phyloP scores from a whole-genome alignment of 2,113 vertebrate genomes.

The Aleadryas rufinucha region DNA sequence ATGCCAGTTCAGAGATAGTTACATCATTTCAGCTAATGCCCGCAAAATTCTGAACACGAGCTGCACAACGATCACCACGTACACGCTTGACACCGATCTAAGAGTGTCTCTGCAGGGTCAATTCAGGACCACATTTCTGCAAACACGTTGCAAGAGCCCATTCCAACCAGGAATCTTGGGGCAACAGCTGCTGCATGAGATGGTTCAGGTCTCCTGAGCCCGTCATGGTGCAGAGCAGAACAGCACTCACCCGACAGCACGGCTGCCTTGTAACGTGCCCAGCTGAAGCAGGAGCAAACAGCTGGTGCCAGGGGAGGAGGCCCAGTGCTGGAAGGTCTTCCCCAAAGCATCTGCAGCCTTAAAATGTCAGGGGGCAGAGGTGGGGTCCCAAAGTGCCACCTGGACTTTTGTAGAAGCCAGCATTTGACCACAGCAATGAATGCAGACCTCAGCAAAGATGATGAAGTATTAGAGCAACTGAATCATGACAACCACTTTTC shows the following conservation, averaged over 20 bases:
- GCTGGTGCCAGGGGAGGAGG: not conserved
- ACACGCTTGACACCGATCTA: accelerated
- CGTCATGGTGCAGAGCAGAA: too few species aligned
- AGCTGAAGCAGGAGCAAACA: not conserved
- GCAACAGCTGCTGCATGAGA: not conserved
- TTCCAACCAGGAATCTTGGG: not conserved
- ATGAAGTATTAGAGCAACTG: not conserved
- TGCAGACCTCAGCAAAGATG: not conserved
- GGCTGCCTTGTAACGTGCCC: accelerated
- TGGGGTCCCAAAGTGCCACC: not conserved
- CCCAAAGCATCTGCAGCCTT: not conserved
- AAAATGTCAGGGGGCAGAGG: not conserved
- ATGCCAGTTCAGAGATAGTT: not conserved
- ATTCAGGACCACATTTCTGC: not conserved
- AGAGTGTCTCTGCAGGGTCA: not conserved
- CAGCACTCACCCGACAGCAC: not conserved
- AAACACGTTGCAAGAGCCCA: not conserved
- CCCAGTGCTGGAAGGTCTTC: not conserved
- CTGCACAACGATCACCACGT: not conserved
- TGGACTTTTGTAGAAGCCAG: not conserved
- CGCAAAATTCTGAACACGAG: not conserved
- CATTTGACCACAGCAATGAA: not conserved
- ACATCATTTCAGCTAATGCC: not conserved
- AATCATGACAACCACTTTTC: not conserved
- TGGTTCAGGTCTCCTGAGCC: not conserved